phyloP scores from a whole-genome alignment of 2,888 invertebrate genomes.

The Galeopsomyia nigrocyanea region DNA sequence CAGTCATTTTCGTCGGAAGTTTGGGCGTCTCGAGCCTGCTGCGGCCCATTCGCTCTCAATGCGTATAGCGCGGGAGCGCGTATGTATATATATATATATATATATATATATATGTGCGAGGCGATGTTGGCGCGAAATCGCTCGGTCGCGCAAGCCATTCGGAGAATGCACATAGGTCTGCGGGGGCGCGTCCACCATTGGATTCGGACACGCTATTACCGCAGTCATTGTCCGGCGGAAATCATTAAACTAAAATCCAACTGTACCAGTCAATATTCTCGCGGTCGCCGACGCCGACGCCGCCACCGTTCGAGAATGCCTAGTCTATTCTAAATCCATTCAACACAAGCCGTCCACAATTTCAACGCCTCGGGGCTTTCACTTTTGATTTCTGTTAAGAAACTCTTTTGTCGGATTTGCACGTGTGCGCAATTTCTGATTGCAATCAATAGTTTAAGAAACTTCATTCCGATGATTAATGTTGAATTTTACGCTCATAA shows the following conservation, averaged over 20 bases:
- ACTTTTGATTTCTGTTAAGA: background rate
- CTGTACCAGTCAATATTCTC: slow-evolving; percentile 52
- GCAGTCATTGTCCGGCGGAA: slow-evolving; percentile 62
- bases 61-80: slow-evolving; percentile 50
- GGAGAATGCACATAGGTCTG: slow-evolving; percentile 54
- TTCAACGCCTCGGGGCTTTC: background rate
- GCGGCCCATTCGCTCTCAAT: slow-evolving; percentile 41
- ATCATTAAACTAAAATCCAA: slow-evolving; percentile 67
- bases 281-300: slow-evolving; percentile 18
- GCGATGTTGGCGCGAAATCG: slow-evolving; percentile 50
- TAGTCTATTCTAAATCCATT: slow-evolving; percentile 56
- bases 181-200: slow-evolving; percentile 51
- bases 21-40: slow-evolving; percentile 31
- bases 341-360: slow-evolving; percentile 32
- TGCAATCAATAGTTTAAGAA: no score
- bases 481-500: no score
- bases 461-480: no score
- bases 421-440: background rate
- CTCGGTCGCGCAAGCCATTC: slow-evolving; percentile 50
- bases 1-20: slow-evolving; percentile 37
- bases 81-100: slow-evolving; percentile 26
- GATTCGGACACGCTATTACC: slow-evolving; percentile 59
- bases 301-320: slow-evolving; percentile 23
- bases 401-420: background rate
- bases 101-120: slow-evolving; percentile 18